Evolutionary conservation across 1,140 invertebrate species (phyloP), one percentile per base, ranked within the genome.

Genomic region (Luehdorfia chinensis): DNA sequence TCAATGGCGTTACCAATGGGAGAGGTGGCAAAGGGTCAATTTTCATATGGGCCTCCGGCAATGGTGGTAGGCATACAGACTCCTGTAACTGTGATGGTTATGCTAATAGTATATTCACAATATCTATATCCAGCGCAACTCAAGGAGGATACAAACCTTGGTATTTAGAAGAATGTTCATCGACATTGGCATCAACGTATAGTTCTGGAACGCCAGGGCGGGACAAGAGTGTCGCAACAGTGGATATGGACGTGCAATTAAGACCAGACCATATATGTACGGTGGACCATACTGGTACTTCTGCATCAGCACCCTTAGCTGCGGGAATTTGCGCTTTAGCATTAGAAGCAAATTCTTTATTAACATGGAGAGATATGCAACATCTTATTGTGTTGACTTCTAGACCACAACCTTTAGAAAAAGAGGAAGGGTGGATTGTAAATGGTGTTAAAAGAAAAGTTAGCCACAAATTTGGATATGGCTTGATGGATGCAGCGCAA

Each of bases 41-140:
- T 64, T 99, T 98, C 87, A 96, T 99, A n/a, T 99, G 98, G 98
- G 98, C 98, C 1, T 98, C 96, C 2, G 98, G 98, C 13, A 99
- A 99, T 79, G 98, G 98, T 9, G 98, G 98, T 4, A 90, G 95
- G 43, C 93, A 97, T 70, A 94, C 94, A 1, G 98, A 99, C 69
- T 98, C 96, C 0, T 99, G 98, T 78, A 98, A 98, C 86, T 99
- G 97, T 88, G 98, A 99, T 83, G 98, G 98, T 1, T 99, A 99
- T 83, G 98, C 97, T 6, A 98, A 98, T 75, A 97, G 96, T 57
- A 98, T 99, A 72, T 98, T 98, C 86, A 99, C 98, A 0, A 88
- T 99, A 31, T 97, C 96, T 31, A 98, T 99, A 66, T 97, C 95
- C 14, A 97, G 95, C 67, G 97, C 97, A 0, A 98, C 97, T 0